Evolutionary conservation across 2,888 invertebrate species (phyloP).

Genomic region (Tribolium freemani): DNA sequence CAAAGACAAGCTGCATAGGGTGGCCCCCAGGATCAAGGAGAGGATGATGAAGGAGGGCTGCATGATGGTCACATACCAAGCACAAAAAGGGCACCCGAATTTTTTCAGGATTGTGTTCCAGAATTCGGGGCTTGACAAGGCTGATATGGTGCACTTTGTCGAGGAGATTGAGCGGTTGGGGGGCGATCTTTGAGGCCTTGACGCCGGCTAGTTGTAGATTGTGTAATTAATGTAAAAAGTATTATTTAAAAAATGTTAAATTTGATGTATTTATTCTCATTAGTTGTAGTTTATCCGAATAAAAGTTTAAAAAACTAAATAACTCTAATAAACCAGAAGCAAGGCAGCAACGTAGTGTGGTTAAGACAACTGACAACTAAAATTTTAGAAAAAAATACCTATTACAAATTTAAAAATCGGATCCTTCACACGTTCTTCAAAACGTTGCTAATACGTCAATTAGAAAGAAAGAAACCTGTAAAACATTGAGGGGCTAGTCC

Average conservation of each 20-base stretch:
- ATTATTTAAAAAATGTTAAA: not conserved
- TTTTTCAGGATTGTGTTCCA: conserved; percentile 96
- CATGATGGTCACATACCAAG: conserved; percentile 98
- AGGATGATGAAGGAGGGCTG: conserved; percentile 95
- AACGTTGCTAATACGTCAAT: no score
- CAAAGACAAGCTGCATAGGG: conserved; percentile 78
- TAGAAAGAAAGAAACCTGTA: no score
- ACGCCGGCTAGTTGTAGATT: not conserved
- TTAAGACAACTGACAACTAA: no score
- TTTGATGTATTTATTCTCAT: not conserved
- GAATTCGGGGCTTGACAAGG: conserved; percentile 86
- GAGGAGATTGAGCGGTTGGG: conserved; percentile 91
- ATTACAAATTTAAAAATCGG: no score
- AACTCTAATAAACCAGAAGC: no score
- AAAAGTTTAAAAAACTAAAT: no score
- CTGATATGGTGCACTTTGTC: conserved; percentile 90
- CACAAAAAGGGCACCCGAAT: conserved; percentile 86
- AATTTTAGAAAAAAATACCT: no score
- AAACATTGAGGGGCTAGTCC: no score
- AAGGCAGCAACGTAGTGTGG: no score
- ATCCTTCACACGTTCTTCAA: no score
- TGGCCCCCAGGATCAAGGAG: conserved; percentile 95
- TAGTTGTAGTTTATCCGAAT: not conserved
- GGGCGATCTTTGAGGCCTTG: conserved; percentile 49
- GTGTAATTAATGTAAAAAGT: not conserved